A percentile compares a stretch with the other conserved stretches of the same genome.
Conservation (phyloP, 2,888 invertebrate genomes). For the Andrena bucephala region DNA sequence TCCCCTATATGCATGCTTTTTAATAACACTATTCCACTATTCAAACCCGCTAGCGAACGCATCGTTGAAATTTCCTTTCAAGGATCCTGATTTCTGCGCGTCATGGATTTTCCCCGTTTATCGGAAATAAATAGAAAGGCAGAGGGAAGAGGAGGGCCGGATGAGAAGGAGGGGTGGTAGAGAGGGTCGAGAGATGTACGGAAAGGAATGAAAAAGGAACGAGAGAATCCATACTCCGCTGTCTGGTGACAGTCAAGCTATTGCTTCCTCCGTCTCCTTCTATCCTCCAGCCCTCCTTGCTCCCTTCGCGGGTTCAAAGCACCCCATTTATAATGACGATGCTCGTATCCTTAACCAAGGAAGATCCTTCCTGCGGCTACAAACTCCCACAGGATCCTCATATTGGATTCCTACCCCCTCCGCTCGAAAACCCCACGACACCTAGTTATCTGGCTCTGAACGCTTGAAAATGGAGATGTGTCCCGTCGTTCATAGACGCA, state of each 20-base stretch:
- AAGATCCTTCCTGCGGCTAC: conserved; percentile 56
- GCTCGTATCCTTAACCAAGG: conserved; percentile 62
- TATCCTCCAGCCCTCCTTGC: neutral
- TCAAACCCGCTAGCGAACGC: neutral
- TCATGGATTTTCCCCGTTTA: conserved; percentile 51
- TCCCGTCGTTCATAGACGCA: conserved; percentile 37
- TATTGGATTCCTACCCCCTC: conserved; percentile 65
- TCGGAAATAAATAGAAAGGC: conserved; percentile 59
- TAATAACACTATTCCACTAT: neutral
- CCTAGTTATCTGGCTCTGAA: conserved; percentile 46
- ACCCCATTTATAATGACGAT: conserved; percentile 73
- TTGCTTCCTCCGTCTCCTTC: conserved; percentile 48
- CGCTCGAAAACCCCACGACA: conserved; percentile 53
- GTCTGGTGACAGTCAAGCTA: conserved; percentile 69
- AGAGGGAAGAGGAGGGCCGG: conserved; percentile 5
- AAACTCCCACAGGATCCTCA: conserved; percentile 59
- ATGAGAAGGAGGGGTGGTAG: conserved; percentile 13
- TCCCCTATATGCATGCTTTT: neutral
- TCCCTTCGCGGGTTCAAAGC: conserved; percentile 63
- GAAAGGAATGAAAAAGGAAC: conserved; percentile 5
- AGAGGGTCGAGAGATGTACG: conserved; percentile 7
- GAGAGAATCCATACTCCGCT: conserved; percentile 41
- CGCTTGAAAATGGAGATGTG: conserved; percentile 56
- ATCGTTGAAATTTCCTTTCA: conserved; percentile 46
- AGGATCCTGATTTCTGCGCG: conserved; percentile 24